Base-by-base conservation (phyloP, 2,113 vertebrate species). In the Leptobrachium leishanense region DNA sequence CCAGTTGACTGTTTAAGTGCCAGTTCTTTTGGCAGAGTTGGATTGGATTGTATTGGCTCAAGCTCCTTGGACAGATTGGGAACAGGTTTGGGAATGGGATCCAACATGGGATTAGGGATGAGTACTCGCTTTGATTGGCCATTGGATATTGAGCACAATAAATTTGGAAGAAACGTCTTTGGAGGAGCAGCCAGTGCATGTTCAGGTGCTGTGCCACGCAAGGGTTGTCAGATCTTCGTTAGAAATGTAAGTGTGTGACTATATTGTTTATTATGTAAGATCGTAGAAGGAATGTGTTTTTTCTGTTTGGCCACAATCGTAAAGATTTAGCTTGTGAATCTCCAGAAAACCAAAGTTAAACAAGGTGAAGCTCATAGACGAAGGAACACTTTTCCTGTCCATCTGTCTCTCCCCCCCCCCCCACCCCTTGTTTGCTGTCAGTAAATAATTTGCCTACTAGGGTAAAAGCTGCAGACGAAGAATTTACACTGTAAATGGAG, bases 141-240 rank as follows among this genome's bases (percentile, higher is more conserved):
- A 12, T 89, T 93, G 74, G 97, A 98, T 42, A 87, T 98, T 93
- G 96, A 99, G 64, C 93, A 97, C 63, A 95, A 95, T 2, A 94
- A 92, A 87, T 98, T 98, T 69, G 94, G 95, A 68, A 94, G 94
- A 75, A 93, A 92, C 84, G 97, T 97, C 59, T 88, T 92, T 65
- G 90, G 89, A n/a, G 94, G 94, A 79, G 85, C 93, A 1, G 96
- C 94, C 85, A 68, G 90, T 6, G 94, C 94, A 42, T 77, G 86
- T 79, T 40, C 59, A 64, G 59, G 54, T 62, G 12, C 50, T 59
- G 95, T 95, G 76, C 83, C 95, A 84, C 92, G 97, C 83, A 98
- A 98, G 87, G 96, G 96, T 72, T 98, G 97, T 84, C 97, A 99
- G 90, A 99, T 99, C 85, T 99, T 99, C 88, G 97, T 99, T 85